Conservation (phyloP, 2,113 vertebrate species). For the Hiodon tergisus region DNA sequence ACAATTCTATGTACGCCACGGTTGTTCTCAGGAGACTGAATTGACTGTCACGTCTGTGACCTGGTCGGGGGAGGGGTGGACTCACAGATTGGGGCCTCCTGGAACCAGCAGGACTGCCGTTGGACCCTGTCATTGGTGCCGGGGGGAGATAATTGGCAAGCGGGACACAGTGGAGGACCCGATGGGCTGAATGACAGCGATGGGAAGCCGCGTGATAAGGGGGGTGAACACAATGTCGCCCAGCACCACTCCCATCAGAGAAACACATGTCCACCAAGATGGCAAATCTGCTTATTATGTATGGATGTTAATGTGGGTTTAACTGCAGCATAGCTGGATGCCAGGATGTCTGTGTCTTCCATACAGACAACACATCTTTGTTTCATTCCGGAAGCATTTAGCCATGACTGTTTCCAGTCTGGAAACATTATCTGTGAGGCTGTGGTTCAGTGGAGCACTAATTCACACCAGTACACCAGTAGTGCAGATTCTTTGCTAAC, state of each 20-base stretch:
- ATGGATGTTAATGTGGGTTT: not conserved
- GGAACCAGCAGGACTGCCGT: constrained; percentile 11
- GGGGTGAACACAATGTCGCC: constrained; percentile 18
- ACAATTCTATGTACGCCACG: too few species aligned
- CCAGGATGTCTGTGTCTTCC: too few species aligned
- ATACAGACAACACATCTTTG: too few species aligned
- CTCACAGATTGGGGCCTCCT: not conserved
- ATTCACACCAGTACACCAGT: too few species aligned
- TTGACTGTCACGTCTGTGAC: not conserved
- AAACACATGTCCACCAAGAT: not conserved
- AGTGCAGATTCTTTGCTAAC: too few species aligned
- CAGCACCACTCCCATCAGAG: not conserved
- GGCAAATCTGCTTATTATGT: not conserved
- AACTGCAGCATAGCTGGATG: not conserved
- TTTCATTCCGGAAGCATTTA: too few species aligned
- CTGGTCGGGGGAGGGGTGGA: not conserved
- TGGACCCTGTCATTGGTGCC: constrained; percentile 5
- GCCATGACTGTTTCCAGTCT: too few species aligned
- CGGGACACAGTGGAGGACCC: not conserved
- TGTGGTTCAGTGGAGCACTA: too few species aligned
- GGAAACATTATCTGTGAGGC: too few species aligned
- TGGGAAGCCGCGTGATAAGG: not conserved
- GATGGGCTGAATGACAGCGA: not conserved
- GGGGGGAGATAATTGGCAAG: constrained; percentile 17
- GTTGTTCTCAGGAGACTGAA: not conserved